Percentiles rank a stretch among this genome's conserved stretches.
phyloP scores from a whole-genome alignment of 2,113 vertebrate species.

The Anarhynchus alexandrinus region DNA sequence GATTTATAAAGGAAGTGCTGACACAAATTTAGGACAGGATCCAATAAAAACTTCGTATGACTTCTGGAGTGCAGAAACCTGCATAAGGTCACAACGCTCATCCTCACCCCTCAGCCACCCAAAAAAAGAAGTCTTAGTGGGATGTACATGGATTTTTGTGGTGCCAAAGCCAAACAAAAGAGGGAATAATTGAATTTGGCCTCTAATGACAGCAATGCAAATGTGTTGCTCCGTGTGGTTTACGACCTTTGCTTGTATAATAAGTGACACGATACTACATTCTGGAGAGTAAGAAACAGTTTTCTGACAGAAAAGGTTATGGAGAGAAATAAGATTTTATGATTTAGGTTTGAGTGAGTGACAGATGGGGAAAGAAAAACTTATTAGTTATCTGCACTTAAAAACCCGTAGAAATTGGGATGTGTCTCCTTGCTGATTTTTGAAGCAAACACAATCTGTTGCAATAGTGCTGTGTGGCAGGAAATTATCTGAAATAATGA shows the following conservation, averaged over 20 bases:
- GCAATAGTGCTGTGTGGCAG: background rate
- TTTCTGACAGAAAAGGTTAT: background rate
- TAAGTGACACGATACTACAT: background rate
- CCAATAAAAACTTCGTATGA: background rate
- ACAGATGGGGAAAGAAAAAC: background rate
- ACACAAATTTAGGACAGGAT: background rate
- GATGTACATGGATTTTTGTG: background rate
- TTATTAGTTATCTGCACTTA: background rate
- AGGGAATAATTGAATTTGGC: background rate
- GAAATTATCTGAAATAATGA: conserved; percentile 25
- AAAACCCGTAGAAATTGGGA: background rate
- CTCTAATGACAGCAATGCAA: background rate
- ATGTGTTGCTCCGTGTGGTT: background rate
- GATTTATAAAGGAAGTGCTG: conserved; percentile 37
- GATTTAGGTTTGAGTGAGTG: conserved; percentile 8
- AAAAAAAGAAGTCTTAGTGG: background rate
- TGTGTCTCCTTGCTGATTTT: background rate
- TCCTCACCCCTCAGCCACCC: background rate
- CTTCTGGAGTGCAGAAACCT: background rate
- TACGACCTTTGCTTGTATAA: background rate
- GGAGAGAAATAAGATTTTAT: background rate
- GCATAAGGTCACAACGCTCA: background rate
- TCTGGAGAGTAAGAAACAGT: background rate
- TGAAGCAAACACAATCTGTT: background rate
- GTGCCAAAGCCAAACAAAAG: background rate